Base-by-base conservation (phyloP, 2,888 invertebrate species). In the Drosophila histrio region DNA sequence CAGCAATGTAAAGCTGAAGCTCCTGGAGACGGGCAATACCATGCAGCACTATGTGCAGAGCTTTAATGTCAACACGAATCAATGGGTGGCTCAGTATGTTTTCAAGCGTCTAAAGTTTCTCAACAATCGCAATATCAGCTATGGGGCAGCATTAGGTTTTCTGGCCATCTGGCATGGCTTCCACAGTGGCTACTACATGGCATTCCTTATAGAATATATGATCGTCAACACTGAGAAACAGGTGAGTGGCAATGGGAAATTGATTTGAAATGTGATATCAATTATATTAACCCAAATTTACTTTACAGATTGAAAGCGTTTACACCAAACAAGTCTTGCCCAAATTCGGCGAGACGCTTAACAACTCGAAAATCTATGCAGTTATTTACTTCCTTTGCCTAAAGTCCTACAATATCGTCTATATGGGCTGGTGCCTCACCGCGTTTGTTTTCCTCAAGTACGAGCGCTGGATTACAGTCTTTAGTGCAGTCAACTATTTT, bases 141-240 rank as follows among this genome's bases (percentile, higher is more conserved):
- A 99, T 91, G 92, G 94, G 0, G 93, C 94, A 0, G 96, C 98
- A 0, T 92, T 99, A 36, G 59, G 94, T 0, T 99, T 98, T 92
- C 94, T 99, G 34, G 98, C 99, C 0, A 89, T 98, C 0, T 99
- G 99, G 99, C 99, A 99, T 91, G 99, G 99, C 9, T 95, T 97
- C 53, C 96, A 97, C 89, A 95, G 96, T 8, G 99, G 99, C 0
- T 99, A 99, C 89, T 99, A 98, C 90, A 93, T 97, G 87, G 96
- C 96, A 43, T 99, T 99, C 93, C 93, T 96, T 60, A 95, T 97
- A 91, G 99, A 99, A 90, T 98, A 98, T 90, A 92, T 97, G 28
- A 95, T 97, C 28, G 96, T 98, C 91, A 94, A 94, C 70, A 94
- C 96, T 89, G 98, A 98, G 88, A 96, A 95, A 92, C 96, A 97